Conservation (phyloP, 2,113 vertebrate genomes). For the Zapus hudsonius region DNA sequence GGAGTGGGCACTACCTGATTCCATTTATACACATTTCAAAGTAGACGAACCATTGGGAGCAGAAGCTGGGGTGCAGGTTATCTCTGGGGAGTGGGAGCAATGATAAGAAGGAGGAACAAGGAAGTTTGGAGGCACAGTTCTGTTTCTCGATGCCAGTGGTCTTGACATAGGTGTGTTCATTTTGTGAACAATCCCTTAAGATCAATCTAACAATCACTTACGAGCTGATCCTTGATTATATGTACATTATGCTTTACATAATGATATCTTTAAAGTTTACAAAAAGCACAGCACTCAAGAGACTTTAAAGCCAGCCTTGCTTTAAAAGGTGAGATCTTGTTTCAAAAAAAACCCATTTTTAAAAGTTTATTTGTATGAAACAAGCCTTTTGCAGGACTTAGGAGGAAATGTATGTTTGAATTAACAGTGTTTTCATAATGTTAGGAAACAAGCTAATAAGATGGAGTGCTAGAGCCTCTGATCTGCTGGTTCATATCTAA, state of each 20-base stretch:
- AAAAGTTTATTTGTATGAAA: constrained; percentile 36
- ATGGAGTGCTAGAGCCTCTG: constrained; percentile 54
- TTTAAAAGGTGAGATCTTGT: background rate
- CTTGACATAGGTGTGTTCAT: background rate
- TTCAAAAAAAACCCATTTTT: background rate
- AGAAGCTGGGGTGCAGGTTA: background rate
- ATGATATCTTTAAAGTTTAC: constrained; percentile 38
- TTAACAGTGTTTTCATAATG: constrained; percentile 65
- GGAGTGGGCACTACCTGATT: background rate
- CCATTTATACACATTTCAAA: background rate
- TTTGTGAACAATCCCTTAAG: background rate
- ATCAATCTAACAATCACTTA: background rate
- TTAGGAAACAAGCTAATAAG: constrained; percentile 34
- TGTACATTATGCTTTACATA: background rate
- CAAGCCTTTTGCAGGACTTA: constrained; percentile 38
- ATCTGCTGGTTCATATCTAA: constrained; percentile 67
- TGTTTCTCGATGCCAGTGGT: background rate
- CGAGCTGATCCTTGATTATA: background rate
- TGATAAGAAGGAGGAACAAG: background rate
- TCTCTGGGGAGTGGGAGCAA: background rate
- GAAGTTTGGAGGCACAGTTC: background rate
- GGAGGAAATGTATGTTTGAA: constrained; percentile 53
- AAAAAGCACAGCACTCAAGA: background rate
- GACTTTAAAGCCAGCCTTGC: background rate
- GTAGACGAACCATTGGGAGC: background rate